Conservation (phyloP, 2,888 invertebrate genomes). For the Colletes collaris region DNA sequence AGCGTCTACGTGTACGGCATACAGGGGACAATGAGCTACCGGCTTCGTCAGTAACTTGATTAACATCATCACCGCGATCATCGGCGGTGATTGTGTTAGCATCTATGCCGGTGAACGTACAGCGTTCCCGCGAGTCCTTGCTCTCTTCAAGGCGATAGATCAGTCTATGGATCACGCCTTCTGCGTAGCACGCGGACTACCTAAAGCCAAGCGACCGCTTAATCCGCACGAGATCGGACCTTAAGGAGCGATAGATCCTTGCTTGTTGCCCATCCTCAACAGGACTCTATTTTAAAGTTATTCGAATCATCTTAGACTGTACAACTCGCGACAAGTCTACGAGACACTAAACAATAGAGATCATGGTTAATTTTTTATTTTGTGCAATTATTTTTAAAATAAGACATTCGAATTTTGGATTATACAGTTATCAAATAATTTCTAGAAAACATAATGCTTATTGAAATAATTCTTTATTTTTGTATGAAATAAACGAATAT, state of each 20-base stretch:
- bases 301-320: background rate
- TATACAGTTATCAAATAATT: too few species aligned
- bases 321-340: too few species aligned
- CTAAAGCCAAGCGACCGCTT: constrained; percentile 50
- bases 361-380: too few species aligned
- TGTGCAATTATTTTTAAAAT: too few species aligned
- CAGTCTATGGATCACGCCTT: constrained; percentile 42
- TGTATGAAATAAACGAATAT: too few species aligned
- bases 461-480: too few species aligned
- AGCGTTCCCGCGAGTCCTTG: constrained; percentile 23
- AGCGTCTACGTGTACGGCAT: constrained; percentile 3
- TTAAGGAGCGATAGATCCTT: constrained; percentile 55
- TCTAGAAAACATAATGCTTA: too few species aligned
- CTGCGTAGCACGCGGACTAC: constrained; percentile 51
- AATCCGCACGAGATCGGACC: constrained; percentile 49
- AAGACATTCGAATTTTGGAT: too few species aligned
- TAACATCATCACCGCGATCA: constrained; percentile 49
- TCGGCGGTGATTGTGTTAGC: constrained; percentile 41
- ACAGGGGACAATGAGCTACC: constrained; percentile 34
- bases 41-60: constrained; percentile 38
- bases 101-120: constrained; percentile 21
- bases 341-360: too few species aligned
- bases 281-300: background rate
- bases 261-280: background rate
- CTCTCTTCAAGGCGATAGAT: constrained; percentile 59